Evolutionary conservation across 2,888 invertebrate species (phyloP), one percentile per base, ranked within the genome.

Genomic region (Argynnis bischoffii): DNA sequence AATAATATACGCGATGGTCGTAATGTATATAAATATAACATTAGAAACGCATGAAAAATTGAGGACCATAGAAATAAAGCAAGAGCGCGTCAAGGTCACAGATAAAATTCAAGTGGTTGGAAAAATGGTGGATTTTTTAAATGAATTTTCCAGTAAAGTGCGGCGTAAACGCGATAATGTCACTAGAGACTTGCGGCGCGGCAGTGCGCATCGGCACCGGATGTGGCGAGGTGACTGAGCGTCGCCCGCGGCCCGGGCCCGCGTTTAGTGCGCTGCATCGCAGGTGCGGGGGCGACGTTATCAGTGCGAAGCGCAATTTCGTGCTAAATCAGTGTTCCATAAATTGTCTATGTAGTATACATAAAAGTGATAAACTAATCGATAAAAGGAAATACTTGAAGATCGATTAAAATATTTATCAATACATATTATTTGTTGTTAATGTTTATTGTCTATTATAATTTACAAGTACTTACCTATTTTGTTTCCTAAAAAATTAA

Each of bases 31-130:
- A 41, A 41, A 8, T 41, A 1, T 41, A 18, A 41, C 35, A 41
- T 41, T 41, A 41, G 35, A 11, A 11, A 8, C 35, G 35, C 35
- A 41, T 41, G 1, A 41, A 41, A 35, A 41, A 41, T 41, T 41
- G 35, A 18, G 55, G 48, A 64, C 63, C 35, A 41, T 41, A 69
- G 71, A 73, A 75, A 73, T 68, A 78, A 76, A 68, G 67, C 75
- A 81, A 79, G 79, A 81, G 76, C 81, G 81, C 82, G 78, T 82
- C 87, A 91, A 91, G 91, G 92, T 88, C 85, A 78, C 65, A 74
- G 78, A 81, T 80, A 81, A 81, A 47, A 48, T n/a, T 48, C 21
- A 1, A 41, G 35, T 11, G 11, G 11, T 41, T 47, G 14, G 26
- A 13, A 48, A 31, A 48, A 48, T 11, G 0, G 4, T 6, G 50